Conservation (phyloP, 37 sponge, comb jelly and placozoan species). For the Amphimedon queenslandica region DNA sequence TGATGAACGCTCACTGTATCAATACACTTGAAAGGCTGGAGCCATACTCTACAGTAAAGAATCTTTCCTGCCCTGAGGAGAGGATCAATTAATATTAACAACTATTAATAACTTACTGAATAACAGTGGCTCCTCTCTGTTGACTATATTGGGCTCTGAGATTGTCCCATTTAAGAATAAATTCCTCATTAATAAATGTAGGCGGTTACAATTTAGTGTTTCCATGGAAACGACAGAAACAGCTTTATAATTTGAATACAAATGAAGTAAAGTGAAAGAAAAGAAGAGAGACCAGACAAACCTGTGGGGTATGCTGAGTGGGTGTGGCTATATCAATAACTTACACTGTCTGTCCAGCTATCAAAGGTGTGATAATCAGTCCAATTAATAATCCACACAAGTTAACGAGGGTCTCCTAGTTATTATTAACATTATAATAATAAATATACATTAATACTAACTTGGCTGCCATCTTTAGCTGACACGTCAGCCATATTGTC, state of each 20-base stretch:
- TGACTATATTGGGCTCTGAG: conserved; percentile 26
- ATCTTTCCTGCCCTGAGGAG: no score
- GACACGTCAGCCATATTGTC: conserved; percentile 98
- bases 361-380: conserved; percentile 51
- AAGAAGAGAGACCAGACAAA: conserved; percentile 75
- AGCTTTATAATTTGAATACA: conserved; percentile 87
- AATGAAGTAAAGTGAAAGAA: conserved; percentile 72
- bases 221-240: conserved; percentile 83
- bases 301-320: conserved; percentile 17
- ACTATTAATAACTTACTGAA: conserved; percentile 10
- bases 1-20: no score
- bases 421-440: neutral
- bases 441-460: conserved; percentile 7
- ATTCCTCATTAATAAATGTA: conserved; percentile 60
- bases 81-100: no score
- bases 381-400: conserved; percentile 68
- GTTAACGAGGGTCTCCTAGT: conserved; percentile 83
- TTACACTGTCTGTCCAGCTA: conserved; percentile 46
- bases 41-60: no score
- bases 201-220: conserved; percentile 75
- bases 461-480: conserved; percentile 98
- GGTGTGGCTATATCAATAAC: neutral
- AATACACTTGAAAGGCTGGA: no score
- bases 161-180: conserved; percentile 51
- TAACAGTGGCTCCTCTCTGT: conserved; percentile 64